Evolutionary conservation across 2,113 vertebrate genomes (phyloP), one percentile per base, ranked within the genome.

Genomic region (Capreolus pygargus): DNA sequence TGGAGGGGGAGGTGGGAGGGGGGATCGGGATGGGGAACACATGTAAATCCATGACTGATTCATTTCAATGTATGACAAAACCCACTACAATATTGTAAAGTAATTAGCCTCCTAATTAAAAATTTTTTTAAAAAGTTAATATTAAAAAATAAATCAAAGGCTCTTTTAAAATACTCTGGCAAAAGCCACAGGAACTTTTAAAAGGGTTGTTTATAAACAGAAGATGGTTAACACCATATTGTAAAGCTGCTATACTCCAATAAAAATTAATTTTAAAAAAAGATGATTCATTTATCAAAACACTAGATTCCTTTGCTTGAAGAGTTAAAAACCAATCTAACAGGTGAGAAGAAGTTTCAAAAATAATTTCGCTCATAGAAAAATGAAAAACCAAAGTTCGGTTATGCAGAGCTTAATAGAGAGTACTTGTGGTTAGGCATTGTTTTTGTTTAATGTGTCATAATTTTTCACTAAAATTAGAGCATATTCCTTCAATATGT

Each of bases 291-390:
- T 12, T 97, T 91, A 79, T 70, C 12, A 50, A 58, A 95, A 87
- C 36, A 64, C 58, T 54, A 27, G 54, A 1, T 58, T 92, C 54
- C 58, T 94, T 64, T 89, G 52, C 54, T 50, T 36, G 16, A 81
- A 95, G 45, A 96, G 19, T 82, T 93, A 86, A 97, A 95, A 86
- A n/a, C 21, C 30, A 64, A 8, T 45, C n/a, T 89, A 58, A 28
- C 21, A 39, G 5, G 4, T 84, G 21, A 91, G 92, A 86, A 55
- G 11, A 92, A 93, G 13, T 87, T 95, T 57, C 9, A 33, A 50
- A 55, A 86, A 76, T 79, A 60, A 11, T 58, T 55, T 96, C 30
- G 5, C 9, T 64, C 50, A 36, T 16, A 57, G 36, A 82, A 89
- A 43, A 84, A 60, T 47, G 43, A 81, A 94, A 95, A 96, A n/a